These are phyloP conservation scores for Petrocephalus schoutedeni DNA, from an alignment of 2,797 vertebrate species.

Conservation along the genomic window DNA sequence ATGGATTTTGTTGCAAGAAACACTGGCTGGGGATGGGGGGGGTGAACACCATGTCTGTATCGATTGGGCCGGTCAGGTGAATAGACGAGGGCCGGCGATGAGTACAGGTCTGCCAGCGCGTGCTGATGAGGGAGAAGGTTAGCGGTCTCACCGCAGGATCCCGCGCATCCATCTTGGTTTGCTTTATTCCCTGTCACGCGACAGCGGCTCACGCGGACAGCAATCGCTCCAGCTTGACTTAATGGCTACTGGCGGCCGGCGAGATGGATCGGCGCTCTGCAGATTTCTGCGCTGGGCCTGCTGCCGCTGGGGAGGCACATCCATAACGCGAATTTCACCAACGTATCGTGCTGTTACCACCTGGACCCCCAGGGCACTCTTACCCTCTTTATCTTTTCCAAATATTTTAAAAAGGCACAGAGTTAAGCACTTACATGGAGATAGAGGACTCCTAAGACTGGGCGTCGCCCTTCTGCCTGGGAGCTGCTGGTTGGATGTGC, in stretches of 20 bases:
- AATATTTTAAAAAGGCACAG: neutral
- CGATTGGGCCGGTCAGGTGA: neutral
- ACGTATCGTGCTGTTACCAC: neutral
- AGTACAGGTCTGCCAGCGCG: neutral
- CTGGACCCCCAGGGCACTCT: neutral
- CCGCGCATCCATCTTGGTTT: neutral
- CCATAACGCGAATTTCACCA: constrained; percentile 16
- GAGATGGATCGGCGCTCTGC: constrained; percentile 11
- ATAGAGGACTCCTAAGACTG: neutral
- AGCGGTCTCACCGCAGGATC: neutral
- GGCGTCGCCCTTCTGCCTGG: too few species aligned
- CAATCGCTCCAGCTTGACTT: constrained; percentile 19
- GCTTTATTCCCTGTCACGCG: neutral
- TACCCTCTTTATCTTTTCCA: neutral
- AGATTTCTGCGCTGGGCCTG: neutral
- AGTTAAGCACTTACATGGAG: neutral
- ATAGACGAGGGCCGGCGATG: neutral
- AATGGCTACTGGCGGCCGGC: neutral
- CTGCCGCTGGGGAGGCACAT: neutral
- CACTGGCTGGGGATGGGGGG: neutral
- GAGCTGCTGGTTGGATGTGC: neutral
- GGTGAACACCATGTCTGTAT: neutral
- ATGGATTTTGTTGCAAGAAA: neutral
- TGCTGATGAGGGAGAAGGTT: constrained; percentile 2
- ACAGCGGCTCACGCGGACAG: neutral